These are phyloP conservation scores for Volucella bombylans DNA, from an alignment of 2,888 invertebrate species.

Conservation along the genomic window DNA sequence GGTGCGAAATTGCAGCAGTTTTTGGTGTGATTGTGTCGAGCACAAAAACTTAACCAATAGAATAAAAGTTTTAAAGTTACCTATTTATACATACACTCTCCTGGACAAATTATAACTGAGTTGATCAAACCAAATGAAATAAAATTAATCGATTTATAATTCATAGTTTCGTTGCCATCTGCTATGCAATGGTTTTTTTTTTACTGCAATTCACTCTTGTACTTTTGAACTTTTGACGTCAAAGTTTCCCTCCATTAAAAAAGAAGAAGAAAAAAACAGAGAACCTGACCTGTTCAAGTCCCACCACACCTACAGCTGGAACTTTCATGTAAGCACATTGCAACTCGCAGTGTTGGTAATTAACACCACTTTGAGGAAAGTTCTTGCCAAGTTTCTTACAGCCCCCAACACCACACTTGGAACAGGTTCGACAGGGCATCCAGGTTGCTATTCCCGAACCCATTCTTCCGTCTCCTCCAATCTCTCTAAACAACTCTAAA, in stretches of 20 bases:
- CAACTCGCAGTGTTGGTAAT: constrained; percentile 44
- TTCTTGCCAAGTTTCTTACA: constrained; percentile 27
- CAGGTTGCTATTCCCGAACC: background rate
- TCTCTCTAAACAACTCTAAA: background rate
- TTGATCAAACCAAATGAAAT: constrained; percentile 5
- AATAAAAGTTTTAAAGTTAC: no score
- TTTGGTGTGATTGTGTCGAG: no score
- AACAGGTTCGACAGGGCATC: constrained; percentile 1
- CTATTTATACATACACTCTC: no score
- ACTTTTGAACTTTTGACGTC: constrained; percentile 28
- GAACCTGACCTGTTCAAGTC: background rate
- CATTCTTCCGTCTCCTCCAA: constrained; percentile 17
- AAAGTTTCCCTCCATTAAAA: constrained; percentile 2
- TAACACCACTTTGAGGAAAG: constrained; percentile 43
- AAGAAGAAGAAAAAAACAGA: background rate
- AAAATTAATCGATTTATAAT: constrained; percentile 38
- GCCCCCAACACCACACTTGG: background rate
- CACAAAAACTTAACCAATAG: no score
- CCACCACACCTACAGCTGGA: background rate
- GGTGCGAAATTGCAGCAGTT: no score
- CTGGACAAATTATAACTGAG: constrained; percentile 4
- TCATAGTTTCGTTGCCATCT: background rate
- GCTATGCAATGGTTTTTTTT: constrained; percentile 5
- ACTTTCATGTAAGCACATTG: constrained; percentile 8
- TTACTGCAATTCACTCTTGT: background rate